Percentiles rank a stretch among this genome's conserved stretches.
Conservation (phyloP, 2,797 vertebrate genomes). For the Sebastes vulpes region DNA sequence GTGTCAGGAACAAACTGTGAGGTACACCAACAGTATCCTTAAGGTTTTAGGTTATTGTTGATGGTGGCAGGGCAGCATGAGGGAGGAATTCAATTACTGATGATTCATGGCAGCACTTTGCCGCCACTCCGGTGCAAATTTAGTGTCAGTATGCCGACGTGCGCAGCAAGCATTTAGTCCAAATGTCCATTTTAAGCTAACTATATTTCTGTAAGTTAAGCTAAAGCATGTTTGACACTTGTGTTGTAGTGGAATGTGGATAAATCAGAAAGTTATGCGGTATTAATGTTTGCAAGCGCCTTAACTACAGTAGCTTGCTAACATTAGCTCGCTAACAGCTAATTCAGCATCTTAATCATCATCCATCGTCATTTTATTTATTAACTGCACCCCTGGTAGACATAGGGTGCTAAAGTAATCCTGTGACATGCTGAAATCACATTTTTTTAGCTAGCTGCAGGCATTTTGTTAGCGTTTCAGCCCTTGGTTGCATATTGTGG, state of each 20-base stretch:
- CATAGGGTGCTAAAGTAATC: neutral
- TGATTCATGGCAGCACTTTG: no score
- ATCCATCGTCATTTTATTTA: neutral
- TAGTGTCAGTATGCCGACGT: neutral
- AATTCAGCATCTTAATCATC: neutral
- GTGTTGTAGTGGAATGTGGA: neutral
- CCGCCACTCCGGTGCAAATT: no score
- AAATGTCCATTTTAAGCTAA: neutral
- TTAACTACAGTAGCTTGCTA: neutral
- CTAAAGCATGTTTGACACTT: neutral
- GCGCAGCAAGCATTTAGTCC: neutral
- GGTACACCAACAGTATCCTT: neutral
- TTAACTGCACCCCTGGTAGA: neutral
- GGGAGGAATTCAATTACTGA: constrained; percentile 4
- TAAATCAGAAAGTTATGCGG: neutral
- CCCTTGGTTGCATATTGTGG: no score
- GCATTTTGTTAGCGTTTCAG: neutral
- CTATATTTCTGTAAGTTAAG: neutral
- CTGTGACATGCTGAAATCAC: neutral
- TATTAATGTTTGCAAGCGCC: no score
- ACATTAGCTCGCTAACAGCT: neutral
- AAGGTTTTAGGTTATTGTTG: neutral
- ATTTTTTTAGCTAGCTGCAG: neutral
- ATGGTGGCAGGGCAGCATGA: neutral
- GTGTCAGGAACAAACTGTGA: constrained; percentile 6